A percentile compares a stretch with the other conserved stretches of the same genome.
These are phyloP conservation scores for Papilio demoleus DNA, from an alignment of 2,888 invertebrate species.

Conservation along the genomic window DNA sequence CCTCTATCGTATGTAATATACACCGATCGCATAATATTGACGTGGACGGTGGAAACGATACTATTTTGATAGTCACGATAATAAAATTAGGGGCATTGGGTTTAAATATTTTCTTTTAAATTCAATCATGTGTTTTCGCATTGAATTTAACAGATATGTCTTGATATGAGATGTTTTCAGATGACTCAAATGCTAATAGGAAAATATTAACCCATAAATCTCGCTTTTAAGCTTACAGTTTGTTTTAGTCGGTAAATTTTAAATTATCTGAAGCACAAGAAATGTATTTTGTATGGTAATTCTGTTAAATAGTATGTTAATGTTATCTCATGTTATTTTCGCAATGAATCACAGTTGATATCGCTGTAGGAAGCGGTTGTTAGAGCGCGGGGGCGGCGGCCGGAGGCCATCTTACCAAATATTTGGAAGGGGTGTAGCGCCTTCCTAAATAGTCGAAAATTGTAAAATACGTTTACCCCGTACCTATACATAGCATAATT, in stretches of 20 bases:
- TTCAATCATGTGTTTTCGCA: too few species aligned
- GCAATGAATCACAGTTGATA: constrained; percentile 34
- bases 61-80: too few species aligned
- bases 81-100: too few species aligned
- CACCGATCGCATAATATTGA: too few species aligned
- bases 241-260: neutral
- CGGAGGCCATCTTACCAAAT: constrained; percentile 21
- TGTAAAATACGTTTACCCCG: too few species aligned
- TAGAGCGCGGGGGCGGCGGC: constrained; percentile 8
- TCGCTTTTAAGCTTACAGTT: neutral
- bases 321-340: constrained; percentile 17
- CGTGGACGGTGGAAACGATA: too few species aligned
- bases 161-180: neutral
- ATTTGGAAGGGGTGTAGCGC: constrained; percentile 3
- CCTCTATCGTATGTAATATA: too few species aligned
- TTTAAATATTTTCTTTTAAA: too few species aligned
- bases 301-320: neutral
- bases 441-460: neutral
- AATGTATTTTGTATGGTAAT: too few species aligned
- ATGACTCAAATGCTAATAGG: neutral
- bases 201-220: neutral
- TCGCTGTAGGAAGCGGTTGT: constrained; percentile 11
- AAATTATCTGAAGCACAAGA: neutral
- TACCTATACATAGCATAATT: too few species aligned
- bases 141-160: too few species aligned